Base-by-base conservation (phyloP, 35 echinoderm and acorn worm species). In the Chiridota heheva region DNA sequence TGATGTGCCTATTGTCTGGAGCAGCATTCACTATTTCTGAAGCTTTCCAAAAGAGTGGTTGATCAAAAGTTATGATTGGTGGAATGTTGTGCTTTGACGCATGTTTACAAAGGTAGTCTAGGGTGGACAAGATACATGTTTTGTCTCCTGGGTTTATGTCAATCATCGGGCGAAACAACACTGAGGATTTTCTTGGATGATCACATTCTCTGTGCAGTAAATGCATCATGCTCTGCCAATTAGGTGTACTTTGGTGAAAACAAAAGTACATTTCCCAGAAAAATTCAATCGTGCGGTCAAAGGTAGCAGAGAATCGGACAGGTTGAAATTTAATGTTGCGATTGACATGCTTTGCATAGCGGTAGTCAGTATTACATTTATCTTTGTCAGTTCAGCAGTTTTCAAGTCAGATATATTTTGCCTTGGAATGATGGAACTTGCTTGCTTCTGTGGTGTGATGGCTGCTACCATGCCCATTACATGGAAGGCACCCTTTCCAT, bases 401-500 rank as follows among this genome's bases (percentile, higher is more conserved):
- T 51, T 51, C n/a, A 8, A n/a, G 8, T 51, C 47, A 51, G 34
- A 31, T 4, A 75, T 17, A 4, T 8, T 69, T 24, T 38, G 8
- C 5, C 66, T 69, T 4, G 5, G 24, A 69, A 69, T 69, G 26
- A 35, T 69, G 7, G 34, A 38, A 35, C n/a, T 72, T 18, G 34
- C 2, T 20, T 79, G 20, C 16, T 18, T 22, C 29, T 42, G 41
- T 7, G 80, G 63, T 7, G 80, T 82, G 3, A 82, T 20, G 3
- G 66, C 32, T 8, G 66, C 66, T 35, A 69, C 41, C 29, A 69
- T 69, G 17, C 32, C 66, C 8, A 69, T 69, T 4, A 30, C 8
- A 69, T 69, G 66, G 66, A 69, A 69, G 26, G 66, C 41, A 6
- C 32, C 32, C 32, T 69, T 69, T 13, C 66, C 66, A 35, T 69